A percentile compares a stretch with the other conserved stretches of the same genome.
Evolutionary conservation across 2,797 vertebrate species (phyloP).

Genomic region (Caiman crocodilus): DNA sequence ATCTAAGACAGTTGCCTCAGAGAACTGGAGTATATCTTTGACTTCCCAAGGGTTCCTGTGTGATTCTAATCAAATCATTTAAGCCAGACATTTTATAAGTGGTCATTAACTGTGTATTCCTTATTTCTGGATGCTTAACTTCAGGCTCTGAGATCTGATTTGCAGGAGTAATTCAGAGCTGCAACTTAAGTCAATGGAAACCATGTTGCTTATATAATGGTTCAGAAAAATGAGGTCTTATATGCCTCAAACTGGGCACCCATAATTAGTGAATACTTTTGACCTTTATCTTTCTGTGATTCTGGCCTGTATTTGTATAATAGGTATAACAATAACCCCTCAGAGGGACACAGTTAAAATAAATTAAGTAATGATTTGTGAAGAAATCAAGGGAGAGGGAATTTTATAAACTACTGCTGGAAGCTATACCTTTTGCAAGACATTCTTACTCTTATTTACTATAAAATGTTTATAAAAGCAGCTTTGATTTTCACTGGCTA

Average conservation of each 20-base stretch:
- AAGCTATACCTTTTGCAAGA: background rate
- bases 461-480: conserved; percentile 35
- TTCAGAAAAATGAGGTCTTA: background rate
- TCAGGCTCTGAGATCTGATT: no score
- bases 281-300: background rate
- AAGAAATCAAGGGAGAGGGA: background rate
- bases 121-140: background rate
- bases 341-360: background rate
- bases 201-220: background rate
- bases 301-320: background rate
- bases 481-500: background rate
- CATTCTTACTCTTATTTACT: conserved; percentile 11
- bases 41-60: background rate
- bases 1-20: background rate
- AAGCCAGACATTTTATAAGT: background rate
- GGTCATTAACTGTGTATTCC: background rate
- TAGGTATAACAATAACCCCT: background rate
- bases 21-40: background rate
- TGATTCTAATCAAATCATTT: background rate
- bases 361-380: background rate
- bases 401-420: conserved; percentile 2
- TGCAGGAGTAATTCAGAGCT: background rate
- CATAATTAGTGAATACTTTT: background rate
- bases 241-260: background rate
- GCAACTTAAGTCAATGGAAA: background rate